Evolutionary conservation across 1,140 invertebrate genomes (phyloP).

Genomic region (Hypothenemus hampei): DNA sequence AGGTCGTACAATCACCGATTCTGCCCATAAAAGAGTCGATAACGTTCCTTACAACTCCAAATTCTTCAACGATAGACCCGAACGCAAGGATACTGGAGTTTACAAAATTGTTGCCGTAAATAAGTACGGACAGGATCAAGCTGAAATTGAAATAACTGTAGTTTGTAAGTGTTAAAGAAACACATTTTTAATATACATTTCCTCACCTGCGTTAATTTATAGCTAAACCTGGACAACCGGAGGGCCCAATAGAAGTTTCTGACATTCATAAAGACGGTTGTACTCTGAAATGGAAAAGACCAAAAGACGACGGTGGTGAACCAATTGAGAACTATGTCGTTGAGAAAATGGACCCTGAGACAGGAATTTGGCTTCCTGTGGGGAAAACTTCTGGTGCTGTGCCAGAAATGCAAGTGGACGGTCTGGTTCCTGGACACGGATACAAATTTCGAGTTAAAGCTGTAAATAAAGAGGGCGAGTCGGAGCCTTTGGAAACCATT

Average conservation of each 20-base stretch:
- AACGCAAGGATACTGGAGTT: slow-evolving; percentile 77
- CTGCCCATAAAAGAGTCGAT: slow-evolving; percentile 61
- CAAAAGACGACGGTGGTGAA: slow-evolving; percentile 96
- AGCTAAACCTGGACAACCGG: slow-evolving; percentile 89
- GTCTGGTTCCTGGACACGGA: slow-evolving; percentile 86
- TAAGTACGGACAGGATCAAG: slow-evolving; percentile 81
- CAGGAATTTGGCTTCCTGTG: slow-evolving; percentile 84
- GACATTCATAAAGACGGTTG: slow-evolving; percentile 93
- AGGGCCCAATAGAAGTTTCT: slow-evolving; percentile 92
- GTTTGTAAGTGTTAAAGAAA: slow-evolving; percentile 62
- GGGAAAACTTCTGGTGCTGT: slow-evolving; percentile 69
- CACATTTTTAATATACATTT: slow-evolving; percentile 2
- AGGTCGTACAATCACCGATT: slow-evolving; percentile 55
- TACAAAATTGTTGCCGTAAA: slow-evolving; percentile 83
- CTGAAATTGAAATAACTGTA: slow-evolving; percentile 87
- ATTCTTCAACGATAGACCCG: slow-evolving; percentile 75
- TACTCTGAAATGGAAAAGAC: slow-evolving; percentile 95
- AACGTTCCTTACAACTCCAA: slow-evolving; percentile 84
- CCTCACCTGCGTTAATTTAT: slow-evolving; percentile 23
- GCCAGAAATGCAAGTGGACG: slow-evolving; percentile 84
- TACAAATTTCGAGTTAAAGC: slow-evolving; percentile 98
- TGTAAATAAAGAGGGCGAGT: slow-evolving; percentile 94
- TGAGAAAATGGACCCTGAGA: slow-evolving; percentile 92
- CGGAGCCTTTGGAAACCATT: slow-evolving; percentile 91
- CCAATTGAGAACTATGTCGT: slow-evolving; percentile 92